Percentiles rank a stretch among this genome's conserved stretches.
These are phyloP conservation scores for Zaprionus inermis DNA, from an alignment of 1,140 invertebrate genomes.

Conservation along the genomic window DNA sequence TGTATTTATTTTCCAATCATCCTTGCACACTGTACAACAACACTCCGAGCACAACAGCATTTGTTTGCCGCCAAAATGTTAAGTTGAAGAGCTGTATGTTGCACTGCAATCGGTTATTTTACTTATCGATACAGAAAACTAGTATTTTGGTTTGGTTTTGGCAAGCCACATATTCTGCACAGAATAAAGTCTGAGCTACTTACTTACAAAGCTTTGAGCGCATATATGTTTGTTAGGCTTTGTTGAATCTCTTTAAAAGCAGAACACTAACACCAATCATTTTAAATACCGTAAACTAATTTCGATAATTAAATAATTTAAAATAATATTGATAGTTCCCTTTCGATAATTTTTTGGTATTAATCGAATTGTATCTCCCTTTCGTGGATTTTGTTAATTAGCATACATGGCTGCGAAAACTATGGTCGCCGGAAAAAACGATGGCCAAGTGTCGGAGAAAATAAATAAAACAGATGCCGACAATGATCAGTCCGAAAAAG, in stretches of 20 bases:
- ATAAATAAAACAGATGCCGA: neutral
- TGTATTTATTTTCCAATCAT: conserved; percentile 16
- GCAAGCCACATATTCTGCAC: too few relatives aligned
- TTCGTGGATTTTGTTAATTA: neutral
- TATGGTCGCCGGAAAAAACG: conserved; percentile 7
- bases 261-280: neutral
- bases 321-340: neutral
- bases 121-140: neutral
- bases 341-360: conserved; percentile 4
- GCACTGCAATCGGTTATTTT: conserved; percentile 21
- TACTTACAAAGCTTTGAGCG: too few relatives aligned
- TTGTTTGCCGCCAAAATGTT: conserved; percentile 52
- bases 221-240: neutral
- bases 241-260: neutral
- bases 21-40: conserved; percentile 40
- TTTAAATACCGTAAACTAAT: neutral
- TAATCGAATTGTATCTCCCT: neutral
- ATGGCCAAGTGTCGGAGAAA: conserved; percentile 2
- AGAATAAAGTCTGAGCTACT: neutral
- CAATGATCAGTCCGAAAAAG: conserved; percentile 1
- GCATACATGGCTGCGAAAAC: conserved; percentile 22
- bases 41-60: conserved; percentile 32
- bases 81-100: conserved; percentile 10
- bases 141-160: neutral
- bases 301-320: neutral